Conservation (phyloP, 2,113 vertebrate species). For the Anhinga rufa region DNA sequence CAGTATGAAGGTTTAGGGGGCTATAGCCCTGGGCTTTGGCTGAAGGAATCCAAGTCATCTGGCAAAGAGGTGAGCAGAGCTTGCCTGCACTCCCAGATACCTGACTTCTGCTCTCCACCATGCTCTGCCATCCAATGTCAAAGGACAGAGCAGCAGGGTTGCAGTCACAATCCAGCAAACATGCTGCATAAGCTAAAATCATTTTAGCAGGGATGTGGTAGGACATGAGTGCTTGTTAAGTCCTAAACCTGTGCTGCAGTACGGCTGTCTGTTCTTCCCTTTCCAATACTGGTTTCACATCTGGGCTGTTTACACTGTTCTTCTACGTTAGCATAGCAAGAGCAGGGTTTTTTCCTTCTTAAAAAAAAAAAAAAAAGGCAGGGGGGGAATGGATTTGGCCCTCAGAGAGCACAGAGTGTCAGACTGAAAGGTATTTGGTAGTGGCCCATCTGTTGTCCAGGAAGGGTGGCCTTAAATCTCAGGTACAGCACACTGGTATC, state of each 20-base stretch:
- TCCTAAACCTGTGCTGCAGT: conserved; percentile 42
- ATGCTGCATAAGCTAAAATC: background rate
- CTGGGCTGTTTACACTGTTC: background rate
- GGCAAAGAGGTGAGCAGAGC: background rate
- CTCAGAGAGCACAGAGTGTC: background rate
- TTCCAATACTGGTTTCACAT: fast-evolving
- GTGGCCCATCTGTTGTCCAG: background rate
- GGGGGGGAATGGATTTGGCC: background rate
- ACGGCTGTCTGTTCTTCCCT: background rate
- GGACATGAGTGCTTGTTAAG: background rate
- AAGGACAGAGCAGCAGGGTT: background rate
- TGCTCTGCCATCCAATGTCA: background rate
- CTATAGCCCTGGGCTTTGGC: background rate
- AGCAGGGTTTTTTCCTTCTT: background rate
- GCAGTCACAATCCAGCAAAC: background rate
- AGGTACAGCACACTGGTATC: background rate
- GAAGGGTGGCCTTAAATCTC: background rate
- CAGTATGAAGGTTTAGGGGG: fast-evolving
- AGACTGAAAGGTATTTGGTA: background rate
- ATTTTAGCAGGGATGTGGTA: background rate
- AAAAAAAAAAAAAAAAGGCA: background rate
- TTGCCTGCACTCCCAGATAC: background rate
- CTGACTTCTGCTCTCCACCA: background rate
- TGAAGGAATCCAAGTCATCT: background rate
- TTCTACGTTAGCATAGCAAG: background rate